A percentile compares a stretch with the other conserved stretches of the same genome.
phyloP scores from a whole-genome alignment of 1,140 invertebrate species.

The Aphelenchoides besseyi region DNA sequence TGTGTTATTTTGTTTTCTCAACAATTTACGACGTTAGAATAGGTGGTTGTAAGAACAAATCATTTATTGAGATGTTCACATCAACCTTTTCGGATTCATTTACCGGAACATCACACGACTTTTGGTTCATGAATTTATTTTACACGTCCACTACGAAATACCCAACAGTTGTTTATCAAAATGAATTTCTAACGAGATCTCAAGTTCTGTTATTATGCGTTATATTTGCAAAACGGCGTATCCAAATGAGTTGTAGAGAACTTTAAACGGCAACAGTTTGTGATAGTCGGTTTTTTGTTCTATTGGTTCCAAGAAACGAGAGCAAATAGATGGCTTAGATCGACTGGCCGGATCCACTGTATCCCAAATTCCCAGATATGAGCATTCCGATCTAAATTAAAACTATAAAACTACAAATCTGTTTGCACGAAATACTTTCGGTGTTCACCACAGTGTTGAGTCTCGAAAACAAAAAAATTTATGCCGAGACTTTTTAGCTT shows the following conservation, averaged over 20 bases:
- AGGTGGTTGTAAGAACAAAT: too few species aligned
- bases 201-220: conserved; percentile 19
- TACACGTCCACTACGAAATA: too few species aligned
- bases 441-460: conserved; percentile 38
- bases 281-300: neutral
- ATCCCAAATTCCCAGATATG: conserved; percentile 60
- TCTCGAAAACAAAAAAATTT: conserved; percentile 57
- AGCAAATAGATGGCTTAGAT: conserved; percentile 29
- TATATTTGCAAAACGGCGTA: conserved; percentile 47
- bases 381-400: conserved; percentile 48
- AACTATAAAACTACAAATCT: neutral
- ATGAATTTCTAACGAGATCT: too few species aligned
- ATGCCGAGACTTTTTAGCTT: conserved; percentile 53
- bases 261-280: conserved; percentile 34
- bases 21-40: too few species aligned
- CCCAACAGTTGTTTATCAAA: too few species aligned
- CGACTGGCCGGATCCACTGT: conserved; percentile 50
- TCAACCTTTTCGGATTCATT: too few species aligned
- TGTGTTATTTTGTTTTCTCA: too few species aligned
- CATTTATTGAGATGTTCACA: too few species aligned
- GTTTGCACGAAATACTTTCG: conserved; percentile 25
- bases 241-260: conserved; percentile 45
- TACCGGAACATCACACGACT: too few species aligned
- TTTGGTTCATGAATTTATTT: too few species aligned
- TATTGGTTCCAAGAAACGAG: conserved; percentile 27